Evolutionary conservation across 1,140 invertebrate species (phyloP), one percentile per base, ranked within the genome.

Genomic region (Belonocnema kinseyi): DNA sequence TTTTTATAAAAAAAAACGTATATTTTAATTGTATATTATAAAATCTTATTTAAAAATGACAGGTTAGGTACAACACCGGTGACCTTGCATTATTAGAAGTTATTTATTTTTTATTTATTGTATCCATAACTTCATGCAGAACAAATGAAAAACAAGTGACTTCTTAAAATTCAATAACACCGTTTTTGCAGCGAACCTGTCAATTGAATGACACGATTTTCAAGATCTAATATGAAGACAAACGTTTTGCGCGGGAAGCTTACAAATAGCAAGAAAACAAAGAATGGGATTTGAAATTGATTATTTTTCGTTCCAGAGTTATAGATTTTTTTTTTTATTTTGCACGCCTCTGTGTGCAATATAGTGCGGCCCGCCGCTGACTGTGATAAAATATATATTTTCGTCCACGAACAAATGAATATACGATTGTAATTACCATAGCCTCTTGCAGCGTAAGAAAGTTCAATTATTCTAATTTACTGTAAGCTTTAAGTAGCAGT

Each of bases 331-430:
- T 40, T n/a, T 33, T 3, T 73, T n/a, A n/a, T 50, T 80, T 85
- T 81, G 51, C 74, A 61, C 75, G 79, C 77, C 70, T 74, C 74
- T 78, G 78, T 72, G 76, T 76, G 77, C 76, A 70, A 80, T 51
- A 78, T 87, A 82, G 75, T 84, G 82, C 81, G 86, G 81, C 80
- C 81, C 77, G 81, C 87, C 87, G 86, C 84, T 89, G 82, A 90
- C 89, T 91, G 90, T 91, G 90, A 91, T 91, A 90, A 85, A 80
- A 89, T 87, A 84, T 78, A 83, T 84, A 77, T 75, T 78, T 87
- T 81, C 75, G 74, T 86, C 77, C 80, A 83, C 83, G 77, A 83
- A 86, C 79, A 85, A 77, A 88, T 85, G 26, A 84, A 80, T 77
- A 50, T 75, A 66, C 73, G 40, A 76, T 70, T 58, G 50, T 76